Evolutionary conservation across 2,113 vertebrate genomes (phyloP).

Genomic region (Psammodynastes pulverulentus): DNA sequence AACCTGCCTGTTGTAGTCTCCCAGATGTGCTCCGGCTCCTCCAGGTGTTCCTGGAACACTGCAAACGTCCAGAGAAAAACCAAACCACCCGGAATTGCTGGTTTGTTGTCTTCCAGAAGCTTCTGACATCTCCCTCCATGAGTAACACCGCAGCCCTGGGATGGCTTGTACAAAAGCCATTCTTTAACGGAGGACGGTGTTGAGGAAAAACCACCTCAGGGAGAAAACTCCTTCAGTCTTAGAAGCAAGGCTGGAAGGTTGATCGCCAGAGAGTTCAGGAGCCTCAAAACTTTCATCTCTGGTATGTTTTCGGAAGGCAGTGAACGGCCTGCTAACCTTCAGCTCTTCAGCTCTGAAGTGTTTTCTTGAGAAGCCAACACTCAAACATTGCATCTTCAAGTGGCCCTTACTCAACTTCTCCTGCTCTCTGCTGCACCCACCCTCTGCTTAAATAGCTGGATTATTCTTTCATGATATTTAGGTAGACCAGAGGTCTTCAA

Average conservation of each 20-base stretch:
- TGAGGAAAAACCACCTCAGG: not conserved
- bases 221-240: not conserved
- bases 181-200: not conserved
- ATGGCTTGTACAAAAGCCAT: not conserved
- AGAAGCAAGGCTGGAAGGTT: not conserved
- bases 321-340: not conserved
- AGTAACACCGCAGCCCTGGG: not conserved
- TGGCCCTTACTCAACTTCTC: not conserved
- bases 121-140: not conserved
- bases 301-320: not conserved
- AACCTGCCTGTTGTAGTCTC: not conserved
- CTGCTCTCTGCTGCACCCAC: not conserved
- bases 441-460: not conserved
- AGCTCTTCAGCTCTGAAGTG: not conserved
- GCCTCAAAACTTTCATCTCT: not conserved
- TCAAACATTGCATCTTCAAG: not conserved
- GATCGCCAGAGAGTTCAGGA: not conserved
- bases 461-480: conserved; percentile 3
- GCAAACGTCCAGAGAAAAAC: not conserved
- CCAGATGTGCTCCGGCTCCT: not conserved
- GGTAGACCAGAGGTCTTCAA: too few relatives aligned
- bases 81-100: not conserved
- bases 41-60: not conserved
- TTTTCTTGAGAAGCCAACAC: not conserved
- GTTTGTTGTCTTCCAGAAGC: not conserved